Conservation (phyloP, 2,113 vertebrate species). For the Steatornis caripensis region DNA sequence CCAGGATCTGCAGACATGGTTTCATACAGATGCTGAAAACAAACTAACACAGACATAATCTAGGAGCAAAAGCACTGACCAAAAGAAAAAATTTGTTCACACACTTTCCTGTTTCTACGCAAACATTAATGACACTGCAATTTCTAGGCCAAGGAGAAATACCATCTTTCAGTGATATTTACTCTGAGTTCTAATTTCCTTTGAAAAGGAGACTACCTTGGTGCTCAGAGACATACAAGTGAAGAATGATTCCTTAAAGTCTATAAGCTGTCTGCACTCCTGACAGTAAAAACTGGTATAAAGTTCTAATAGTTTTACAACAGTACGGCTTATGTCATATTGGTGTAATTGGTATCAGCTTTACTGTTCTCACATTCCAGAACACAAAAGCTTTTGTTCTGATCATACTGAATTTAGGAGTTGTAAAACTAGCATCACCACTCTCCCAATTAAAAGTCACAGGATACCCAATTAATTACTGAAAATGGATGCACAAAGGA, state of each 20-base stretch:
- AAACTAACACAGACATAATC: background rate
- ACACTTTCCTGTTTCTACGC: background rate
- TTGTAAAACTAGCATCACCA: background rate
- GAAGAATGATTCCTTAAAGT: background rate
- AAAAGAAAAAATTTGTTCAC: background rate
- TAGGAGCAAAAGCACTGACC: background rate
- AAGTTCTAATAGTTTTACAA: background rate
- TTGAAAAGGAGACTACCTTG: background rate
- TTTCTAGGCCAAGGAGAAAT: background rate
- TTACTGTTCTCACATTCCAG: background rate
- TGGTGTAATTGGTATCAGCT: background rate
- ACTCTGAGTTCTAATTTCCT: background rate
- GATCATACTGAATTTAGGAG: background rate
- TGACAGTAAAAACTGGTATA: background rate
- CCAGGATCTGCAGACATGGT: background rate
- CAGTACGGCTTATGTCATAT: background rate
- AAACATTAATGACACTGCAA: background rate
- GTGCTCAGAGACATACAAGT: background rate
- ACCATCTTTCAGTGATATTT: background rate
- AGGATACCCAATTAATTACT: conserved; percentile 9
- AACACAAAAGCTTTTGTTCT: background rate
- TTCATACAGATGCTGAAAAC: background rate
- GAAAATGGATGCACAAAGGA: background rate
- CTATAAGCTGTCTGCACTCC: background rate
- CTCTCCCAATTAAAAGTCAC: background rate